A percentile compares a stretch with the other conserved stretches of the same genome.
Evolutionary conservation across 2,888 invertebrate species (phyloP).

Genomic region (Hydrotaea diabolus): DNA sequence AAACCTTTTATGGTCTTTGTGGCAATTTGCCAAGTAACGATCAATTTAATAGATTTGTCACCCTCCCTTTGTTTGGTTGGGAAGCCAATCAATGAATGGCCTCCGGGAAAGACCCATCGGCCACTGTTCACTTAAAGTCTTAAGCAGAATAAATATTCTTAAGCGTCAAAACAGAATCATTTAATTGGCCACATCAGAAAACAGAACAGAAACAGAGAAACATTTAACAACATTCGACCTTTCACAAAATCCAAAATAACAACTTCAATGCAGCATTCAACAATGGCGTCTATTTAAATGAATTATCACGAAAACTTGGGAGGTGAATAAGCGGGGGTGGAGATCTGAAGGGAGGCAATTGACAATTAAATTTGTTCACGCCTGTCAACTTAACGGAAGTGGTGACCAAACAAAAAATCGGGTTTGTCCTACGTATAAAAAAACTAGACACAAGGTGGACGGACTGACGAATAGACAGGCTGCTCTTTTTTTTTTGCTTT

Average conservation of each 20-base stretch:
- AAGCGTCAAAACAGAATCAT: slow-evolving; percentile 22
- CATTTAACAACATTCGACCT: slow-evolving; percentile 6
- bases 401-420: slow-evolving; percentile 25
- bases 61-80: not conserved
- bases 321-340: not conserved
- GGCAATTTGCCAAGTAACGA: not conserved
- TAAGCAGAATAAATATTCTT: not conserved
- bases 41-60: slow-evolving; percentile 10
- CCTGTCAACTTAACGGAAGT: slow-evolving; percentile 78
- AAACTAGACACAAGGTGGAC: not conserved
- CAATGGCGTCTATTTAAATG: slow-evolving; percentile 7
- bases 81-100: not conserved
- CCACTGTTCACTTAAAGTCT: slow-evolving; percentile 14
- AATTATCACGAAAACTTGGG: not conserved
- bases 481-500: not conserved
- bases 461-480: not conserved
- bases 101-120: slow-evolving; percentile 7
- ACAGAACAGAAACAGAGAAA: not conserved
- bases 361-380: slow-evolving; percentile 71
- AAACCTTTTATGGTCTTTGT: not conserved
- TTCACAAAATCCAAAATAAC: slow-evolving; percentile 22
- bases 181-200: slow-evolving; percentile 35
- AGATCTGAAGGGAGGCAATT: slow-evolving; percentile 29
- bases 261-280: not conserved
- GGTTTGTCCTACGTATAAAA: not conserved